Evolutionary conservation across 2,888 invertebrate genomes (phyloP).

Genomic region (Ormia ochracea): DNA sequence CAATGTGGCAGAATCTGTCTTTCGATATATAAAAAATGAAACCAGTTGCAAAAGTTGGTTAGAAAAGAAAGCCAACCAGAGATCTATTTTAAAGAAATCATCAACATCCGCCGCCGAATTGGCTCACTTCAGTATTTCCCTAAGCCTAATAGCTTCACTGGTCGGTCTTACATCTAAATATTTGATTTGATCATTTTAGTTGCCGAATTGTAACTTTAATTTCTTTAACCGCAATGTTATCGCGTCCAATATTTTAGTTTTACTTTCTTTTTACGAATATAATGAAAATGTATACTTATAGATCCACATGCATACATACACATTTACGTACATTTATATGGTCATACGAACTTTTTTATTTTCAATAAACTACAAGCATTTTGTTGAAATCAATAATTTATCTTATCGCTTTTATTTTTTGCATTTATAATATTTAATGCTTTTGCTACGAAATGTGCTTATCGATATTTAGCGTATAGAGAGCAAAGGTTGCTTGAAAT

Average conservation of each 20-base stretch:
- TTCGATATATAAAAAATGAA: constrained; percentile 83
- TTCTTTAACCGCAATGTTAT: neutral
- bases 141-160: neutral
- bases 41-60: constrained; percentile 79
- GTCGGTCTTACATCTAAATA: neutral
- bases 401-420: too few species aligned
- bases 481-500: too few species aligned
- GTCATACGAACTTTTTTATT: too few species aligned
- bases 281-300: too few species aligned
- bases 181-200: neutral
- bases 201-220: neutral
- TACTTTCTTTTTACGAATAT: neutral
- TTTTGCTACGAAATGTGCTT: too few species aligned
- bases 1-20: constrained; percentile 86
- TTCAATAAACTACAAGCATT: too few species aligned
- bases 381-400: too few species aligned
- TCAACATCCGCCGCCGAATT: constrained; percentile 57
- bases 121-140: neutral
- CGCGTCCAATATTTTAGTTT: neutral
- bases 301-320: too few species aligned
- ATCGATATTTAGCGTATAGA: too few species aligned
- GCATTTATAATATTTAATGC: too few species aligned
- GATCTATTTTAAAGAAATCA: constrained; percentile 66
- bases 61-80: constrained; percentile 65
- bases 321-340: too few species aligned